Evolutionary conservation across 2,113 vertebrate genomes (phyloP).

Genomic region (Cacatua alba): DNA sequence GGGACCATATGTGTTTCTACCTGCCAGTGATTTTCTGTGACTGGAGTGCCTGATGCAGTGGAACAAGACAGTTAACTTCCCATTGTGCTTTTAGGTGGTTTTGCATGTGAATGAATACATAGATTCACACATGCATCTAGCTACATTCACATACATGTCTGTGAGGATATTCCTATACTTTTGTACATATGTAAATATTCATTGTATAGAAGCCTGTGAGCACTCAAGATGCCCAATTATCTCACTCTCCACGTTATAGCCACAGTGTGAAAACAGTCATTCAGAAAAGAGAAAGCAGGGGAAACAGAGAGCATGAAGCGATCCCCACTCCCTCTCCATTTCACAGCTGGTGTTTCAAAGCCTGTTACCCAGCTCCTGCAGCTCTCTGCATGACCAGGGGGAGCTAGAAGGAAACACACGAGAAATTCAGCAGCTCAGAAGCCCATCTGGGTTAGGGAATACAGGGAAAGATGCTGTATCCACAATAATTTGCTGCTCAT

Average conservation of each 20-base stretch:
- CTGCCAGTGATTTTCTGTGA: background rate
- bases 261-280: background rate
- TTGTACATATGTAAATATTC: background rate
- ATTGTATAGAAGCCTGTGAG: background rate
- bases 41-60: background rate
- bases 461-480: background rate
- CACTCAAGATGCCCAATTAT: background rate
- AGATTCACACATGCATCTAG: background rate
- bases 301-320: background rate
- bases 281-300: background rate
- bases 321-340: background rate
- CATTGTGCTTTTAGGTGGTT: background rate
- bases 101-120: background rate
- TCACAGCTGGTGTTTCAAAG: background rate
- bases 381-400: background rate
- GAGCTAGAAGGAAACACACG: background rate
- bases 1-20: background rate
- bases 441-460: background rate
- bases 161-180: background rate
- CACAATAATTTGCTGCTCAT: background rate
- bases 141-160: background rate
- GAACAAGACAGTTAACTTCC: background rate
- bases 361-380: background rate
- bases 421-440: background rate
- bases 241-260: background rate